These are phyloP conservation scores for Oncopeltus fasciatus DNA, from an alignment of 1,140 invertebrate genomes.

Conservation along the genomic window DNA sequence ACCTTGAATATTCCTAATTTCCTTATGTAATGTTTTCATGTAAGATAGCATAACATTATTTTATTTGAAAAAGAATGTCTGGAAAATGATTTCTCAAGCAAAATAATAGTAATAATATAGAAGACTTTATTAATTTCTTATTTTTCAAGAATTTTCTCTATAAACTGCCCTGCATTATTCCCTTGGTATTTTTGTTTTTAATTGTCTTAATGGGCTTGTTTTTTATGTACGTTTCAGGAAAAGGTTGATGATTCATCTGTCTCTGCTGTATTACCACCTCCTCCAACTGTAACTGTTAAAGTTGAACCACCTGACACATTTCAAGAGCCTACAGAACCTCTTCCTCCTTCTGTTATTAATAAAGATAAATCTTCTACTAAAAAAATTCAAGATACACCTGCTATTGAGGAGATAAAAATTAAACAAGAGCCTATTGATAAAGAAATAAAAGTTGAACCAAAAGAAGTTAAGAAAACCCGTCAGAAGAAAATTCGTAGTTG, in stretches of 20 bases:
- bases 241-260: neutral
- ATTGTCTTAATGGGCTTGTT: too few species aligned
- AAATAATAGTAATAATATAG: too few species aligned
- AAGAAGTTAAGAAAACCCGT: conserved; percentile 9
- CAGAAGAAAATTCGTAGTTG: neutral
- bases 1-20: too few species aligned
- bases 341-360: neutral
- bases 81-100: too few species aligned
- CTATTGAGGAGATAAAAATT: conserved; percentile 8
- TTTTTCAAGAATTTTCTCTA: too few species aligned
- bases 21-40: too few species aligned
- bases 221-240: too few species aligned
- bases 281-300: conserved; percentile 38
- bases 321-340: neutral
- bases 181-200: too few species aligned
- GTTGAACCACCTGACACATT: conserved; percentile 14
- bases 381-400: neutral
- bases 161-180: too few species aligned
- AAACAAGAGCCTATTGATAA: neutral
- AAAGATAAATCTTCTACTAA: neutral
- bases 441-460: conserved; percentile 1
- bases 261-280: neutral
- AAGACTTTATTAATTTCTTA: too few species aligned
- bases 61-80: too few species aligned
- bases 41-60: too few species aligned